These are phyloP conservation scores for Loris lydekkerianus DNA, from an alignment of 2,797 vertebrate species.

Conservation along the genomic window DNA sequence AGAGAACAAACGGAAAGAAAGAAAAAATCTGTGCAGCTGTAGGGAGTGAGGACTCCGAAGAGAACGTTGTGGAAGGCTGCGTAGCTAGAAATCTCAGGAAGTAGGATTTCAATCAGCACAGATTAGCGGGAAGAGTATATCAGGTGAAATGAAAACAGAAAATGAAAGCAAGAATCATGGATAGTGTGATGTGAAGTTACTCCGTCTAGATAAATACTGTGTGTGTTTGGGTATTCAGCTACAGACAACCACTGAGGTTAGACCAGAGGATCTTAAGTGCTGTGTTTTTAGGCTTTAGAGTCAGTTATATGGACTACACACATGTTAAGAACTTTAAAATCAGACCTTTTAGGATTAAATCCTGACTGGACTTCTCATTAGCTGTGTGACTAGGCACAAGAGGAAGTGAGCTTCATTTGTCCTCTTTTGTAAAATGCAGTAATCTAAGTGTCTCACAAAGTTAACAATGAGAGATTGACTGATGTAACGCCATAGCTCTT, in stretches of 20 bases:
- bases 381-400: not conserved
- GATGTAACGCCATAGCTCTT: not conserved
- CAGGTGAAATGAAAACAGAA: not conserved
- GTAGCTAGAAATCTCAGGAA: not conserved
- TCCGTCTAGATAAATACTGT: not conserved
- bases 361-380: not conserved
- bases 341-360: not conserved
- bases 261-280: not conserved
- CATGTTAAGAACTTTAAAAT: not conserved
- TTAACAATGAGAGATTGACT: not conserved
- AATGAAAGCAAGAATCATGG: not conserved
- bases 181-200: not conserved
- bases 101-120: not conserved
- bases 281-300: constrained; percentile 1
- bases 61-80: not conserved
- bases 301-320: not conserved
- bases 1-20: not conserved
- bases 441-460: not conserved
- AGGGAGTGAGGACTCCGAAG: not conserved
- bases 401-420: not conserved
- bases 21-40: not conserved
- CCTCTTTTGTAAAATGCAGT: not conserved
- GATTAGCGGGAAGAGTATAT: not conserved
- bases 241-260: not conserved
- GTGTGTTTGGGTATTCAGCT: not conserved